A percentile compares a stretch with the other conserved stretches of the same genome.
phyloP scores from a whole-genome alignment of 2,113 vertebrate genomes.

The Oreocharis arfaki region DNA sequence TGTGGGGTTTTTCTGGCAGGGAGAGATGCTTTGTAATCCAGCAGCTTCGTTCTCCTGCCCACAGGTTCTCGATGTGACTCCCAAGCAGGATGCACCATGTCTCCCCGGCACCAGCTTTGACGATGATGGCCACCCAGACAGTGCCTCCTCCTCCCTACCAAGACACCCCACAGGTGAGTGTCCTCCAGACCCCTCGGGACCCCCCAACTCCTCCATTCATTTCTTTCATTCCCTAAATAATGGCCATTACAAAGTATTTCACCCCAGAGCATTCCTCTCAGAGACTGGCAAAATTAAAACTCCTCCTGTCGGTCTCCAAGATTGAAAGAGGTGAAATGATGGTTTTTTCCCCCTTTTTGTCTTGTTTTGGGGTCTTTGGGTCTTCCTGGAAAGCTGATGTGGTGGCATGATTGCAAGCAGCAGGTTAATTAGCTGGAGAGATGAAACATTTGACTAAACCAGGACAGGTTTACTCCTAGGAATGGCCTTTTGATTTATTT shows the following conservation, averaged over 20 bases:
- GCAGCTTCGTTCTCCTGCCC: background rate
- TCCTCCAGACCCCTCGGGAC: background rate
- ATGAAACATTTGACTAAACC: accelerated
- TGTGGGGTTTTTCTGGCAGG: accelerated
- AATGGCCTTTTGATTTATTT: background rate
- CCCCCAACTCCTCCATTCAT: background rate
- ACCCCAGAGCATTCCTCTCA: accelerated
- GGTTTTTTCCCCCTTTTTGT: background rate
- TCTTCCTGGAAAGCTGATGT: accelerated
- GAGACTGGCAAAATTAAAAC: background rate
- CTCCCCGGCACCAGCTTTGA: constrained; percentile 95
- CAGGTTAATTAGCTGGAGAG: background rate
- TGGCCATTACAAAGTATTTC: background rate
- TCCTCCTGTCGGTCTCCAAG: background rate
- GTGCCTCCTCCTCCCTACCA: constrained; percentile 98
- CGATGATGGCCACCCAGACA: constrained; percentile 99
- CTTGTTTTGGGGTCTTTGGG: background rate
- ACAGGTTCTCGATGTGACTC: constrained; percentile 94
- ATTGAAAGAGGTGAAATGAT: too few relatives aligned
- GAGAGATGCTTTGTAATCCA: background rate
- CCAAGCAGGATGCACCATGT: constrained; percentile 99
- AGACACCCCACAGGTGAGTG: constrained; percentile 93
- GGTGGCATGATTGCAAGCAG: background rate
- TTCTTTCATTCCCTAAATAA: background rate
- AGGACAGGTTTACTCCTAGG: accelerated